Evolutionary conservation across 2,888 invertebrate genomes (phyloP).

Genomic region (Chymomyza caudatula): DNA sequence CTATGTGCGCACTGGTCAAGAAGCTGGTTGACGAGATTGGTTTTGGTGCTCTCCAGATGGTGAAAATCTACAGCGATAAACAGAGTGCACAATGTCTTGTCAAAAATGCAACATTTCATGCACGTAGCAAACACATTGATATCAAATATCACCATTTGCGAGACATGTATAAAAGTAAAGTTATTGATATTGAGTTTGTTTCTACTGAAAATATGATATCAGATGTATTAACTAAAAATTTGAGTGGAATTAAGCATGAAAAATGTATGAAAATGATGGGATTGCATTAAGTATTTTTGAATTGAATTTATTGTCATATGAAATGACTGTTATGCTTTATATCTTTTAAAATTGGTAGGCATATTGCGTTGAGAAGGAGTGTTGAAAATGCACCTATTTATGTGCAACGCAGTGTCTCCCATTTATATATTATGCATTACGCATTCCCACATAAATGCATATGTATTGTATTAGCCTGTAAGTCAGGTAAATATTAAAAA

Average conservation of each 20-base stretch:
- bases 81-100: slow-evolving; percentile 25
- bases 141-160: slow-evolving; percentile 26
- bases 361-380: no score
- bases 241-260: slow-evolving; percentile 21
- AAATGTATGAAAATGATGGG: slow-evolving; percentile 14
- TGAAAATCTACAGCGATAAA: slow-evolving; percentile 28
- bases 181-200: slow-evolving; percentile 15
- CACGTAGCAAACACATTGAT: slow-evolving; percentile 30
- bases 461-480: no score
- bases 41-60: background rate
- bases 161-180: slow-evolving; percentile 16
- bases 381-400: no score
- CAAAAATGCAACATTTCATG: slow-evolving; percentile 21
- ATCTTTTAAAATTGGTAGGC: no score
- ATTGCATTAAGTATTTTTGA: background rate
- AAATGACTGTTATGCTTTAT: no score
- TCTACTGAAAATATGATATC: slow-evolving; percentile 23
- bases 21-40: slow-evolving; percentile 24
- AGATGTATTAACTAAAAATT: slow-evolving; percentile 21
- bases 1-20: background rate
- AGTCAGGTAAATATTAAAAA: no score
- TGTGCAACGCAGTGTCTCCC: no score
- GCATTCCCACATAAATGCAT: no score
- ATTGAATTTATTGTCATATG: no score
- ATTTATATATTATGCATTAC: no score